Base-by-base conservation (phyloP, 2,888 invertebrate species). In the Schizotus pectinicornis region DNA sequence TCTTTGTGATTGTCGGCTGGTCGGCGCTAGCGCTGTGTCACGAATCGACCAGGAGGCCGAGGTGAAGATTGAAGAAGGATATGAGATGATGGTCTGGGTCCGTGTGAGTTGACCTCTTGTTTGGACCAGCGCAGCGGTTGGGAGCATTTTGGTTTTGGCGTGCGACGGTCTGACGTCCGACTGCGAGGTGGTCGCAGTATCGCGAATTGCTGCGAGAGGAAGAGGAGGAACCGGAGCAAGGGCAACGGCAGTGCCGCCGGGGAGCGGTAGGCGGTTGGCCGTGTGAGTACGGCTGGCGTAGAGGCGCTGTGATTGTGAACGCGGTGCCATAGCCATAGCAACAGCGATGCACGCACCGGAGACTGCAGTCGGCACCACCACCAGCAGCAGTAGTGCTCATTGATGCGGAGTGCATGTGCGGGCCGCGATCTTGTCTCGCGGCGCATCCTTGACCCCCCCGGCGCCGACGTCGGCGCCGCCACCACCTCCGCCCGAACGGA, bases 401-500 rank as follows among this genome's bases (percentile, higher is more conserved):
- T 76, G 73, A 76, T 77, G 77, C 74, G 75, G 69, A 74, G 76
- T 74, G 75, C 74, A 75, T 76, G 77, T 75, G 71, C 73, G 65
- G 71, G 71, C 72, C 75, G 76, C 75, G 77, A 76, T 71, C 71
- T 75, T 63, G 73, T 74, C 65, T 70, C 75, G 75, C 74, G 74
- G 73, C 73, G 72, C 72, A 74, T 75, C 67, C 72, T 74, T 67
- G 75, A 75, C 66, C 73, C 74, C 64, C 56, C 71, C 59, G 68
- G 69, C 35, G 66, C 67, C 68, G 72, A 70, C 63, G 73, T 68
- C 61, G 72, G 69, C 64, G 68, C 72, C 62, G 61, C 68, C 58
- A 61, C 39, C 34, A 43, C 69, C 57, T 68, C 69, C 65, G 66
- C 69, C 65, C 45, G 59, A 41, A 56, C 59, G 56, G 72, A 74